Evolutionary conservation across 92 coral and sea anemone genomes (phyloP), one percentile per base, ranked within the genome.

Genomic region (Galaxea fascicularis): DNA sequence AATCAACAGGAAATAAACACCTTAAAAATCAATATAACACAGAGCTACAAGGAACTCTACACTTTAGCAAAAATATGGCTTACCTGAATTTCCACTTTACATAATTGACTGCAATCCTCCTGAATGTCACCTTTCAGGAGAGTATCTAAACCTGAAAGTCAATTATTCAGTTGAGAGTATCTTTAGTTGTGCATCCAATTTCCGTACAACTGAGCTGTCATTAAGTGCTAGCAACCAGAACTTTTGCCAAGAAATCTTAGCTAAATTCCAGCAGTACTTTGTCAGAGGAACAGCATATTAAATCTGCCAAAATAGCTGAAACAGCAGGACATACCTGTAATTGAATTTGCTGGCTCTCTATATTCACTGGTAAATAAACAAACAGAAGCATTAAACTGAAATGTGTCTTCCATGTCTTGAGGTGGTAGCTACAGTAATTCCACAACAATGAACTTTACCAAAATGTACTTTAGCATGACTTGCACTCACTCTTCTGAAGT

Each of bases 101-200:
- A 31, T 35, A 80, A 4, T 15, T 30, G 24, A 16, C 3, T 24
- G 24, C 25, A 22, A 24, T 82, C 69, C 8, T 49, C 86, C 41
- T 89, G 93, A 63, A 92, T 92, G 76, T 80, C 73, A 0, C 95
- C 95, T 71, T 58, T 92, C 28, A 92, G 60, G 14, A 92, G 77
- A 14, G 95, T 90, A 59, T 92, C 93, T 28, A 92, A 73, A 35
- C 95, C 95, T 92, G 12, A 27, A 57, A 82, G 0, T 24, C 15
- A 15, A 80, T 52, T 47, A 7, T 10, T 0, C 41, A 20, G 20
- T 30, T 8, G 4, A 24, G 9, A 8, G 9, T 9, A 13, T 0
- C 18, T 26, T 49, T 9, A 49, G 13, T 49, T 10, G 54, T 49
- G 13, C 3, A 10, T 10, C 3, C 13, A 46, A 5, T 46, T 12